Evolutionary conservation across 2,113 vertebrate species (phyloP).

Genomic region (Terrapene triunguis): DNA sequence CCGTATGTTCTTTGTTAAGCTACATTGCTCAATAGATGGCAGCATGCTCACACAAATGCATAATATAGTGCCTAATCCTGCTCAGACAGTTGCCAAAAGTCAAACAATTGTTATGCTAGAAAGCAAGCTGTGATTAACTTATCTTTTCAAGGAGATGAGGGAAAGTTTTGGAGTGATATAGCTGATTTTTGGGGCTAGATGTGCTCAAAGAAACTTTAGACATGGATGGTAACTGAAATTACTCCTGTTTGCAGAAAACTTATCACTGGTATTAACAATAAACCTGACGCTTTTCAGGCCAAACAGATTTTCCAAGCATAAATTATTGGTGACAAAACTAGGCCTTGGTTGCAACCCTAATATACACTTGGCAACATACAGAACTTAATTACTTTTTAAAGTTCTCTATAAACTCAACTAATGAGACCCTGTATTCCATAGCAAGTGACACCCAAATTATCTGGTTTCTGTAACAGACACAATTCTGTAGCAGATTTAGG

Average conservation of each 20-base stretch:
- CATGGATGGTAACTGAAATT: too few relatives aligned
- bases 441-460: not conserved
- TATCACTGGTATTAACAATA: too few relatives aligned
- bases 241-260: too few relatives aligned
- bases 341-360: not conserved
- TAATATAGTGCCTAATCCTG: rapidly evolving
- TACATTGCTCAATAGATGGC: not conserved
- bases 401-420: not conserved
- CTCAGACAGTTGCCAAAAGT: too few relatives aligned
- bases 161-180: too few relatives aligned
- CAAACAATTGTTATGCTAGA: too few relatives aligned
- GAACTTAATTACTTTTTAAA: too few relatives aligned
- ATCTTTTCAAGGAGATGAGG: too few relatives aligned
- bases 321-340: not conserved
- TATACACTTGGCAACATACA: not conserved
- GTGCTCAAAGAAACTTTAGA: too few relatives aligned
- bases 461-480: not conserved
- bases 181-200: too few relatives aligned
- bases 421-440: not conserved
- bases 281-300: not conserved
- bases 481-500: not conserved
- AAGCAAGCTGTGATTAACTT: too few relatives aligned
- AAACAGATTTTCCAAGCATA: not conserved
- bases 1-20: not conserved
- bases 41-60: not conserved